These are phyloP conservation scores for Xiphophorus birchmanni DNA, from an alignment of 2,797 vertebrate species.

Conservation along the genomic window DNA sequence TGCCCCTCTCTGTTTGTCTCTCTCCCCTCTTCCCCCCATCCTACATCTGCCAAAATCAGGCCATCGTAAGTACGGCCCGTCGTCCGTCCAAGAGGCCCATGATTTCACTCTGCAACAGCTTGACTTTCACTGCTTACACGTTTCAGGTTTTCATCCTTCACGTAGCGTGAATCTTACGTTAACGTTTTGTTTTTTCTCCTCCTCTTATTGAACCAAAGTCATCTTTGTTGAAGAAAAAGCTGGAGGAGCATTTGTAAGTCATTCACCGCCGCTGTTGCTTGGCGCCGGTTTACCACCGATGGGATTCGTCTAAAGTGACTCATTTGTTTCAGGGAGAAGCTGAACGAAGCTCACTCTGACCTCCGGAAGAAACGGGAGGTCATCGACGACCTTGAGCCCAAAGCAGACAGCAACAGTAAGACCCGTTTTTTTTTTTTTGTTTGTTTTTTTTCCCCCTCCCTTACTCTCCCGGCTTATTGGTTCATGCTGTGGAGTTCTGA, in stretches of 20 bases:
- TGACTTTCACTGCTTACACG: slow-evolving; percentile 28
- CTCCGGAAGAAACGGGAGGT: slow-evolving; percentile 90
- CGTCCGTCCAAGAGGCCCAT: slow-evolving; percentile 60
- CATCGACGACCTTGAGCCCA: slow-evolving; percentile 89
- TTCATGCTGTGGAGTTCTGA: no score
- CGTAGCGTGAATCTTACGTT: not conserved
- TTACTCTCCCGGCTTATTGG: no score
- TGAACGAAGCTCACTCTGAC: slow-evolving; percentile 89
- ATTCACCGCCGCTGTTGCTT: not conserved
- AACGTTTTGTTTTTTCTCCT: not conserved
- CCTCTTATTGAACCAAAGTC: slow-evolving; percentile 73
- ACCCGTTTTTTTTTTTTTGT: not conserved
- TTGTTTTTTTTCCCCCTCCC: no score
- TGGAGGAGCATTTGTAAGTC: slow-evolving; percentile 93
- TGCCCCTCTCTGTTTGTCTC: slow-evolving; percentile 72
- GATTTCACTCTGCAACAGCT: slow-evolving; percentile 62
- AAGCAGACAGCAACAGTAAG: slow-evolving; percentile 82
- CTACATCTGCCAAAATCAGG: slow-evolving; percentile 78
- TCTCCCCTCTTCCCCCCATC: slow-evolving; percentile 39
- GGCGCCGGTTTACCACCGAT: not conserved
- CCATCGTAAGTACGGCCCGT: slow-evolving; percentile 82
- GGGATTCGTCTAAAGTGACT: not conserved
- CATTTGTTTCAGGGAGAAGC: slow-evolving; percentile 83
- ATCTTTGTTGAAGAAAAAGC: slow-evolving; percentile 87
- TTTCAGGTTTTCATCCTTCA: slow-evolving; percentile 13